Conservation (phyloP, 2,797 vertebrate species). For the Micropoecilia bifurca region DNA sequence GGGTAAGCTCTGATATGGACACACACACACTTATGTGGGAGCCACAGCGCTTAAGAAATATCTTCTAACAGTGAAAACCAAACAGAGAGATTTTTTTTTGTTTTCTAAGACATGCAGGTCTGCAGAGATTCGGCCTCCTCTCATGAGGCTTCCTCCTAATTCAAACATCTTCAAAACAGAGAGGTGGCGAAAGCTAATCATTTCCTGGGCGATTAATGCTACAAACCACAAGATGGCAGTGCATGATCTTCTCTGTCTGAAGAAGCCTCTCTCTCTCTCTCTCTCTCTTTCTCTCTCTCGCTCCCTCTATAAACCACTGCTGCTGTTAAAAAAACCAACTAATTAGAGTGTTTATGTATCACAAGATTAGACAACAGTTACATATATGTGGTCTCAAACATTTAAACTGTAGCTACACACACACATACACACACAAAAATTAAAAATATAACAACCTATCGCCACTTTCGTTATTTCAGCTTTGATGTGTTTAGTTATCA, state of each 20-base stretch:
- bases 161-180: slow-evolving; percentile 33
- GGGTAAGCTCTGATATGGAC: neutral
- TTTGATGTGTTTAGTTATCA: slow-evolving; percentile 22
- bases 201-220: slow-evolving; percentile 8
- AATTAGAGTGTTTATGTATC: neutral
- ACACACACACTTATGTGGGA: slow-evolving; percentile 13
- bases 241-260: slow-evolving; percentile 43
- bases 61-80: neutral
- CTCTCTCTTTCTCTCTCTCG: neutral
- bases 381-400: neutral
- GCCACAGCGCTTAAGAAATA: slow-evolving; percentile 1
- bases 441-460: neutral
- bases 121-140: slow-evolving; percentile 33
- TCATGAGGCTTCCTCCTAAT: slow-evolving; percentile 31
- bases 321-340: slow-evolving; percentile 15
- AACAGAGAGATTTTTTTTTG: slow-evolving; percentile 6
- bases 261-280: accelerated
- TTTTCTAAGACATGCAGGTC: slow-evolving; percentile 33
- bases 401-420: neutral
- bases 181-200: neutral
- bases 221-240: slow-evolving; percentile 74
- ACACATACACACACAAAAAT: neutral
- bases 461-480: slow-evolving; percentile 34
- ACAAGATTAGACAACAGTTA: neutral
- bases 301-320: slow-evolving; percentile 24